phyloP scores from a whole-genome alignment of 2,888 invertebrate species.

The Endomychus coccineus region DNA sequence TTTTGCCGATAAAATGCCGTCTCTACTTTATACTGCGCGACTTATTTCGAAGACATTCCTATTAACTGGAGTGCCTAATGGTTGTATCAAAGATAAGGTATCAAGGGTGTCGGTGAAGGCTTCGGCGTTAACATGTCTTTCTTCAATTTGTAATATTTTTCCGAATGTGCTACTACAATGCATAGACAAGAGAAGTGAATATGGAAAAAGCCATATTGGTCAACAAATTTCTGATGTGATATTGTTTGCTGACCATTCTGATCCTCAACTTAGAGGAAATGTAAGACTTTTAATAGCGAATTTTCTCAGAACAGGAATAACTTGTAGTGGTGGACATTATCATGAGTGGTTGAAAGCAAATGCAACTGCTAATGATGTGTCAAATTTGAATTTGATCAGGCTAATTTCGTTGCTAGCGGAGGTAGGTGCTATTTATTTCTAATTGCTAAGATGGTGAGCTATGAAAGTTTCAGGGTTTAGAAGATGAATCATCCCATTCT shows the following conservation, averaged over 20 bases:
- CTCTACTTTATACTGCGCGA: slow-evolving; percentile 65
- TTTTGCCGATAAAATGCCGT: slow-evolving; percentile 55
- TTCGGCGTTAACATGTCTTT: slow-evolving; percentile 73
- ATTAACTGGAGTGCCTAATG: slow-evolving; percentile 52
- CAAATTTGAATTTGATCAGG: slow-evolving; percentile 33
- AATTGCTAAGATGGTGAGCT: neutral
- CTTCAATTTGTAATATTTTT: slow-evolving; percentile 63
- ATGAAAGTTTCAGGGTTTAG: slow-evolving; percentile 52
- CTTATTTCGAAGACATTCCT: slow-evolving; percentile 67
- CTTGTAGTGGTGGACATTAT: slow-evolving; percentile 51
- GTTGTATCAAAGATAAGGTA: slow-evolving; percentile 61
- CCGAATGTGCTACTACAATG: slow-evolving; percentile 65
- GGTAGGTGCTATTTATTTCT: slow-evolving; percentile 3
- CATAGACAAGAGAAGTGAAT: slow-evolving; percentile 51
- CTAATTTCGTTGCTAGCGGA: no score
- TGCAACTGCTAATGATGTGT: slow-evolving; percentile 9
- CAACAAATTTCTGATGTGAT: slow-evolving; percentile 67
- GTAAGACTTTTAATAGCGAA: slow-evolving; percentile 60
- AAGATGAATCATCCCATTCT: slow-evolving; percentile 69
- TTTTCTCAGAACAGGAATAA: slow-evolving; percentile 56
- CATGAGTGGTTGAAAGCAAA: slow-evolving; percentile 45
- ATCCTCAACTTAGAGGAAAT: slow-evolving; percentile 75
- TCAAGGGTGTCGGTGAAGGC: slow-evolving; percentile 88
- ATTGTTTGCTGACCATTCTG: slow-evolving; percentile 62
- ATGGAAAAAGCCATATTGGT: slow-evolving; percentile 20